Evolutionary conservation across 2,797 vertebrate genomes (phyloP), one percentile per base, ranked within the genome.

Genomic region (Percopsis omiscomaycus): DNA sequence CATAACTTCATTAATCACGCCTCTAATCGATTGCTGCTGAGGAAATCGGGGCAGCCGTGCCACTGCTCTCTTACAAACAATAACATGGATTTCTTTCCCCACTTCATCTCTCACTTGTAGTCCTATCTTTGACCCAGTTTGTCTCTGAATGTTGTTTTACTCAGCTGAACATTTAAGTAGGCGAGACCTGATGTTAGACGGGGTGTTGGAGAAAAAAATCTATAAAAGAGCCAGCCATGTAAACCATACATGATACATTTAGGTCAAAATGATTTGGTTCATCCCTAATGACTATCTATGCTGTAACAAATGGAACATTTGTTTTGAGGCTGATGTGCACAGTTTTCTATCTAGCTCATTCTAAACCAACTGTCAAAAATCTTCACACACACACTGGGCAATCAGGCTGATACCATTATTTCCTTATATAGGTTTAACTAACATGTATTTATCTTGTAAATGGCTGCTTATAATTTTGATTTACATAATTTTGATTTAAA

Each of bases 1-100:
- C 84, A 80, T 69, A 61, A 77, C 81, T 83, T 87, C 75, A 88
- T 88, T 89, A 85, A 85, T 89, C 84, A 84, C 59, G 4, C 37
- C 56, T 13, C 30, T 49, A 3, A 84, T 89, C 83, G 45, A 90
- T 88, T 61, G 27, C 48, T 73, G 64, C 64, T 71, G 64, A 84
- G 80, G 82, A 88, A 82, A 73, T 64, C n/a, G 42, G 5, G 51
- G 64, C 77, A 51, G 66, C 59, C 65, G 52, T 55, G 73, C 63
- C 68, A 55, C 71, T 61, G 70, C 50, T 65, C 59, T 60, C 65
- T 54, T 69, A 70, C 59, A 82, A 70, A 79, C 69, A 82, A 63
- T 59, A 73, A 56, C 60, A 82, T 83, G 69, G 62, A 84, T 82
- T 79, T 65, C 78, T 72, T 55, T n/a, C 6, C 52, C 14, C 30